Conservation (phyloP, 2,113 vertebrate species). For the Panthera tigris region DNA sequence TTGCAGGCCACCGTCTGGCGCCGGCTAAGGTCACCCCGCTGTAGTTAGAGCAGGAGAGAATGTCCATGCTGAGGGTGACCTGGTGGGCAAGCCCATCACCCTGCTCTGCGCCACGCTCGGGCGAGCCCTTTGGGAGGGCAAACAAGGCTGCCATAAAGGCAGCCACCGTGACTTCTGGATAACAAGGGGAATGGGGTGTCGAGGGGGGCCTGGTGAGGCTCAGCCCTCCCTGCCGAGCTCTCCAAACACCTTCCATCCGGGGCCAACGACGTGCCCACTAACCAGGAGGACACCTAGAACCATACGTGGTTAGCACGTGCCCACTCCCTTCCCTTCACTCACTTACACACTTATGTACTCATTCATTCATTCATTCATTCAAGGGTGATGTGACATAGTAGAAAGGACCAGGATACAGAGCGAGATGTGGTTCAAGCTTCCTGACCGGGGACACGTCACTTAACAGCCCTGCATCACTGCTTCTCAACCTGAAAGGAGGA, state of each 20-base stretch:
- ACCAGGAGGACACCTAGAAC: not conserved
- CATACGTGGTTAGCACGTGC: rapidly evolving
- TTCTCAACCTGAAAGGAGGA: no score
- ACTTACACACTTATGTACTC: not conserved
- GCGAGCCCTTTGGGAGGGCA: rapidly evolving
- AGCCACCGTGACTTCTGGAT: not conserved
- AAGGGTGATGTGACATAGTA: not conserved
- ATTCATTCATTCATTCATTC: not conserved
- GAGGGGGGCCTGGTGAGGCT: not conserved
- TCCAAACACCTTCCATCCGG: not conserved
- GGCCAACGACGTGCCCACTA: not conserved
- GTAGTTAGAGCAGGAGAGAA: not conserved
- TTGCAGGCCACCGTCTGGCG: rapidly evolving
- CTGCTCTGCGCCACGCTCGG: rapidly evolving
- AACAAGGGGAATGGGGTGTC: not conserved
- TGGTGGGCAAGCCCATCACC: not conserved
- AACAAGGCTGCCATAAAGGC: rapidly evolving
- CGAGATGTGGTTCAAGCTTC: not conserved
- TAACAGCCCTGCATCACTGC: not conserved
- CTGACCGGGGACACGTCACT: not conserved
- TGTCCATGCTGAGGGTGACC: rapidly evolving
- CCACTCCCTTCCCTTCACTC: not conserved
- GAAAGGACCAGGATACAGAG: not conserved
- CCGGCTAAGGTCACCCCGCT: not conserved
- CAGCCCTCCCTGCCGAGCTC: not conserved